phyloP scores from a whole-genome alignment of 2,113 vertebrate genomes.

The Parotia lawesii region DNA sequence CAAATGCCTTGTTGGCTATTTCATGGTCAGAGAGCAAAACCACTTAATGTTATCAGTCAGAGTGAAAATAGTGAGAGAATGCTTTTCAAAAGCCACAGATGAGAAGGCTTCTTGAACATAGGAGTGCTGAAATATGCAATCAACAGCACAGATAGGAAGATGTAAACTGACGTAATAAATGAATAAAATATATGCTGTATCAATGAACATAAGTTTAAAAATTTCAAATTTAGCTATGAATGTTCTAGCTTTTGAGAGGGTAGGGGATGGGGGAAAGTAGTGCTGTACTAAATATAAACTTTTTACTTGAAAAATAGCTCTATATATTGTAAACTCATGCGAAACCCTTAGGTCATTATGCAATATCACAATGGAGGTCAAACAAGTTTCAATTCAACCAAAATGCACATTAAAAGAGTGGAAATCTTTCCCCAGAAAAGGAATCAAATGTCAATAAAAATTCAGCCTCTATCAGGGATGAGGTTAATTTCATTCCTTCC shows the following conservation, averaged over 20 bases:
- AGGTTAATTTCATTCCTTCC: not conserved
- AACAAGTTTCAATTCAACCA: not conserved
- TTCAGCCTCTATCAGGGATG: not conserved
- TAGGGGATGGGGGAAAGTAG: not conserved
- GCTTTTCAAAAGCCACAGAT: not conserved
- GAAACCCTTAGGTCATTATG: not conserved
- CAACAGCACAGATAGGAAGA: not conserved
- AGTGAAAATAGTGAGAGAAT: not conserved
- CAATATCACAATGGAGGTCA: not conserved
- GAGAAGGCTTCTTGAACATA: not conserved
- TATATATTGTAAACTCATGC: not conserved
- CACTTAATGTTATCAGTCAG: not conserved
- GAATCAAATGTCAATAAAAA: not conserved
- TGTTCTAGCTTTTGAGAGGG: not conserved
- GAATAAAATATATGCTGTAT: not conserved
- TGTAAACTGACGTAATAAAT: not conserved
- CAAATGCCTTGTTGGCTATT: not conserved
- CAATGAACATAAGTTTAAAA: not conserved
- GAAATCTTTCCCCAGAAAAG: not conserved
- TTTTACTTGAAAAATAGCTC: not conserved
- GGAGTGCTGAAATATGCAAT: not conserved
- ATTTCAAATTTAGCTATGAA: not conserved
- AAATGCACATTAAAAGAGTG: not conserved
- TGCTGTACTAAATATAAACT: not conserved
- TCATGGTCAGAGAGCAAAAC: not conserved